These are phyloP conservation scores for Hanleya hanleyi DNA, from an alignment of 2,888 invertebrate genomes.

Conservation along the genomic window DNA sequence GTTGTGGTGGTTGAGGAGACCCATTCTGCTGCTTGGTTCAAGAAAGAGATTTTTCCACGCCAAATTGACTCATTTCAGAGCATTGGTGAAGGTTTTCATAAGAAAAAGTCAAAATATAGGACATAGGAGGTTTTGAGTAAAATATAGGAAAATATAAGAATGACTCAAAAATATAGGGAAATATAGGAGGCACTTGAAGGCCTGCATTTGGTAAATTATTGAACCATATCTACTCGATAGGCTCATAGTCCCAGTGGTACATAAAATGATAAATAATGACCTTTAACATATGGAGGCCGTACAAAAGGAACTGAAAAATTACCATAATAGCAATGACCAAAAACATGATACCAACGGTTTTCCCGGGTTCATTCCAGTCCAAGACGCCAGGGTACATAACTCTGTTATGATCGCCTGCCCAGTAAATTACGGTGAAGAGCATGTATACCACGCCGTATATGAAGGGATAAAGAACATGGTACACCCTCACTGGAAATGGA, in stretches of 20 bases:
- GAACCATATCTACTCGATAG: too few species aligned
- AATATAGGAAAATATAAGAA: too few species aligned
- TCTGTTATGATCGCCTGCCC: conserved; percentile 53
- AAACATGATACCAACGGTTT: conserved; percentile 43
- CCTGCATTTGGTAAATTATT: too few species aligned
- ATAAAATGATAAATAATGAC: conserved; percentile 15
- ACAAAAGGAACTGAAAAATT: conserved; percentile 51
- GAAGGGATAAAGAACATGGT: conserved; percentile 58
- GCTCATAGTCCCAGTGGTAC: background rate
- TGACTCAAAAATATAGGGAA: too few species aligned
- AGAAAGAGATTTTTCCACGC: too few species aligned
- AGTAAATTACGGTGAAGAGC: conserved; percentile 61
- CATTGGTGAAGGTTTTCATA: too few species aligned
- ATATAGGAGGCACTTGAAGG: too few species aligned
- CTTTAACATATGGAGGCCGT: conserved; percentile 50
- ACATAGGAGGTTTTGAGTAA: too few species aligned
- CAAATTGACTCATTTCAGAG: too few species aligned
- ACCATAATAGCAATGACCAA: conserved; percentile 52
- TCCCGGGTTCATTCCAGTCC: conserved; percentile 62
- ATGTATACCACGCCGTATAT: conserved; percentile 57
- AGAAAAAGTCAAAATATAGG: too few species aligned
- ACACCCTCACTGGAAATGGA: conserved; percentile 57
- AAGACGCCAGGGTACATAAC: conserved; percentile 64
- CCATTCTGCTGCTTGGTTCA: too few species aligned
- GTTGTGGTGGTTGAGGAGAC: too few species aligned